A percentile compares a stretch with the other conserved stretches of the same genome.
phyloP scores from a whole-genome alignment of 2,113 vertebrate species.

The Canis aureus region DNA sequence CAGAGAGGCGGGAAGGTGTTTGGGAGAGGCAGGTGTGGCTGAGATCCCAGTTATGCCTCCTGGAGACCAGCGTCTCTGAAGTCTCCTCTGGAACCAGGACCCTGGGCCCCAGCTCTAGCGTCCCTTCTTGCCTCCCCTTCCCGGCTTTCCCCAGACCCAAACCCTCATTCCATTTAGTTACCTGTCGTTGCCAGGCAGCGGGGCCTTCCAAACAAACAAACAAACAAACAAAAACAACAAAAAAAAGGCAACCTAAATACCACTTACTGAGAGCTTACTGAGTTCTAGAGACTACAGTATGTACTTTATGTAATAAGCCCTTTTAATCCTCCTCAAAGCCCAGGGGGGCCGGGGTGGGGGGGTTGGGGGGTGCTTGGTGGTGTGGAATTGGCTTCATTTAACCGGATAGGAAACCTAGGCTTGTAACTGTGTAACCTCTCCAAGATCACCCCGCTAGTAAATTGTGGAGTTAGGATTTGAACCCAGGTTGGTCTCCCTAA shows the following conservation, averaged over 20 bases:
- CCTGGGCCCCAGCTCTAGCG: not conserved
- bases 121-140: not conserved
- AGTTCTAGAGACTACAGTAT: constrained; percentile 56
- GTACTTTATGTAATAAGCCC: constrained; percentile 62
- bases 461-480: constrained; percentile 46
- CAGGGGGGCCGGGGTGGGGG: not conserved
- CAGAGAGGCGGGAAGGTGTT: not conserved
- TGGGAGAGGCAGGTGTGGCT: not conserved
- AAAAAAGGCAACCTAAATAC: not conserved
- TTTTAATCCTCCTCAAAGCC: constrained; percentile 70
- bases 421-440: constrained; percentile 52
- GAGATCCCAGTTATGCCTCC: not conserved
- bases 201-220: not conserved
- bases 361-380: no score
- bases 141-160: not conserved
- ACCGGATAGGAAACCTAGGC: constrained; percentile 32
- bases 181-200: not conserved
- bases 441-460: not conserved
- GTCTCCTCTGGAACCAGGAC: not conserved
- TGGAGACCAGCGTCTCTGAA: not conserved
- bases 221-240: not conserved
- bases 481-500: not conserved
- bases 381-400: constrained; percentile 23
- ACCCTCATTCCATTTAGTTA: not conserved
- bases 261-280: constrained; percentile 48